Evolutionary conservation across 1,140 invertebrate genomes (phyloP).

Genomic region (Teleopsis dalmanni): DNA sequence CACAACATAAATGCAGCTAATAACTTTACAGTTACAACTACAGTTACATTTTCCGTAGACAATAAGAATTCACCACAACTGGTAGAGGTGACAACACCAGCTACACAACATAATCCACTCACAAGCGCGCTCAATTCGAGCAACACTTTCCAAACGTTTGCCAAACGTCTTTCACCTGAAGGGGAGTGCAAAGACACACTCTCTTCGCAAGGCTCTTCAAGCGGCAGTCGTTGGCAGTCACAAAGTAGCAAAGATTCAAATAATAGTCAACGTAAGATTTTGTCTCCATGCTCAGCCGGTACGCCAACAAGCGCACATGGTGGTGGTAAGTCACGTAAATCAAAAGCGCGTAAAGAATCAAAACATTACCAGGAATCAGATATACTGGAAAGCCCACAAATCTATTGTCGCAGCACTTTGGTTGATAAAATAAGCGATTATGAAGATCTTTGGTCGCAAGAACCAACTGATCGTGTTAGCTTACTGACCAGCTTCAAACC

Average conservation of each 20-base stretch:
- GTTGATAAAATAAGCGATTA: conserved; percentile 91
- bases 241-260: conserved; percentile 26
- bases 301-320: conserved; percentile 12
- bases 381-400: conserved; percentile 70
- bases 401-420: conserved; percentile 77
- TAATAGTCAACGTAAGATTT: conserved; percentile 29
- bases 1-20: conserved; percentile 47
- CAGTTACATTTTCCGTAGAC: conserved; percentile 68
- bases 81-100: conserved; percentile 41
- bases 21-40: conserved; percentile 75
- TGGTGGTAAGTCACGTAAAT: conserved; percentile 18
- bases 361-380: conserved; percentile 72
- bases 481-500: conserved; percentile 48
- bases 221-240: conserved; percentile 40
- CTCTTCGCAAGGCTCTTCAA: conserved; percentile 47
- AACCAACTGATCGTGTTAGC: conserved; percentile 48
- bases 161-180: conserved; percentile 48
- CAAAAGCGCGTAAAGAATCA: conserved; percentile 50
- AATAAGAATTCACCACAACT: conserved; percentile 50
- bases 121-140: conserved; percentile 29
- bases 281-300: conserved; percentile 20
- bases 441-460: conserved; percentile 84
- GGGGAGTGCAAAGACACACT: conserved; percentile 47
- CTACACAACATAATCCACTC: conserved; percentile 29
- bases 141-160: conserved; percentile 42